These are phyloP conservation scores for Yoshiicerus persimilis DNA, from an alignment of 1,140 invertebrate species.

Conservation along the genomic window DNA sequence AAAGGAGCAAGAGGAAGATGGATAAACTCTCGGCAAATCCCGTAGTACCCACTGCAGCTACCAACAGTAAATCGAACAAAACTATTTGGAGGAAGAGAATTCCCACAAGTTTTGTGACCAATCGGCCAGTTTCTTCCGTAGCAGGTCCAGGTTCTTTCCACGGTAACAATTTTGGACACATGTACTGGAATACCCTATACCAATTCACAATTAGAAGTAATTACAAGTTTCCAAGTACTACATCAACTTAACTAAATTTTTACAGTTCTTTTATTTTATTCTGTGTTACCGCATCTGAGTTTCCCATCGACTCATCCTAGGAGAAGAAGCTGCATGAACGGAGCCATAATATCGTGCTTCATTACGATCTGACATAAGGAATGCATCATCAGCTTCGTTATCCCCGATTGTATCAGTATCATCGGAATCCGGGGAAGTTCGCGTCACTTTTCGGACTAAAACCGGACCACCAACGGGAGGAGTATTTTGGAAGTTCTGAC, in stretches of 20 bases:
- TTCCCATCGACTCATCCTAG: slow-evolving; percentile 47
- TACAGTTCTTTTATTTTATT: not conserved
- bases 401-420: slow-evolving; percentile 50
- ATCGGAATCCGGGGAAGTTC: slow-evolving; percentile 54
- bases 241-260: not conserved
- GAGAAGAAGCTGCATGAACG: slow-evolving; percentile 50
- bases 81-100: slow-evolving; percentile 78
- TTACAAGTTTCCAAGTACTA: not conserved
- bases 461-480: slow-evolving; percentile 42
- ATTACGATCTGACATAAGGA: slow-evolving; percentile 76
- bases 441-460: slow-evolving; percentile 62
- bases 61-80: slow-evolving; percentile 79
- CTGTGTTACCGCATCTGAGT: slow-evolving; percentile 47
- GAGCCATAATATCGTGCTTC: slow-evolving; percentile 84
- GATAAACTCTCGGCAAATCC: slow-evolving; percentile 60
- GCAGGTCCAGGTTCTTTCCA: slow-evolving; percentile 84
- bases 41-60: slow-evolving; percentile 66
- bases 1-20: slow-evolving; percentile 67
- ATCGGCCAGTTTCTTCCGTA: slow-evolving; percentile 75
- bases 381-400: slow-evolving; percentile 69
- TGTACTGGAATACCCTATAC: slow-evolving; percentile 57
- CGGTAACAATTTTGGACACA: slow-evolving; percentile 81
- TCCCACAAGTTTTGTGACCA: slow-evolving; percentile 84
- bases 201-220: not conserved
- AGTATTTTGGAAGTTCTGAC: slow-evolving; percentile 46